These are phyloP conservation scores for Harpagoxenus sublaevis DNA, from an alignment of 2,888 invertebrate species.

Conservation along the genomic window DNA sequence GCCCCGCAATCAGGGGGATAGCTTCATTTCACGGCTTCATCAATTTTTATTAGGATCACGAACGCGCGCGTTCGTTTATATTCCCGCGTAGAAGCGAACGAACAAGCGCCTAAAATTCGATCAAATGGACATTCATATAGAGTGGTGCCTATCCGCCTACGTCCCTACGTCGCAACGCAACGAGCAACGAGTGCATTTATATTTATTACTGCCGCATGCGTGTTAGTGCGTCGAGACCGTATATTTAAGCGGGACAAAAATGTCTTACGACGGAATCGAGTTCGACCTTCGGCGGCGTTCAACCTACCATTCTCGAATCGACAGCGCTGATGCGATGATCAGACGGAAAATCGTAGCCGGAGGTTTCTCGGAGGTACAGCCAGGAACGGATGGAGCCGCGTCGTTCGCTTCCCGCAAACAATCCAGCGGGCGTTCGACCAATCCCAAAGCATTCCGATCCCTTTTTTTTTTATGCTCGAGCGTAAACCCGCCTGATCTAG, in stretches of 20 bases:
- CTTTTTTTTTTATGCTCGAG: constrained; percentile 80
- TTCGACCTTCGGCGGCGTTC: not conserved
- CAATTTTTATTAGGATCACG: constrained; percentile 48
- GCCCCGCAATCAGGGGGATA: not conserved
- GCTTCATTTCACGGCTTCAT: constrained; percentile 48
- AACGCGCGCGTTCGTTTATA: constrained; percentile 18
- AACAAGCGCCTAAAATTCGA: constrained; percentile 30
- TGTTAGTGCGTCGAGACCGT: not conserved
- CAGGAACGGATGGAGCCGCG: constrained; percentile 56
- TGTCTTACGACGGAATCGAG: constrained; percentile 16
- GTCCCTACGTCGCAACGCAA: too few relatives aligned
- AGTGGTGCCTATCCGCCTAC: not conserved
- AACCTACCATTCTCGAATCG: constrained; percentile 60
- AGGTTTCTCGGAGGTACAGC: constrained; percentile 43
- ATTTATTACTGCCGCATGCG: constrained; percentile 1
- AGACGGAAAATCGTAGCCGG: constrained; percentile 65
- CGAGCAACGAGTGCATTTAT: constrained; percentile 19
- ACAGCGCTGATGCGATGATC: constrained; percentile 67
- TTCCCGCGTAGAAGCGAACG: constrained; percentile 6
- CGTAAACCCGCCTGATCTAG: constrained; percentile 80
- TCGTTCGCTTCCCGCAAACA: constrained; percentile 72
- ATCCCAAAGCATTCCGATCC: constrained; percentile 77
- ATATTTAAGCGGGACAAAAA: not conserved
- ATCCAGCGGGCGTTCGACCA: constrained; percentile 76
- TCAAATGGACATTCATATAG: constrained; percentile 42